phyloP scores from a whole-genome alignment of 2,797 vertebrate genomes.

The Enteromius viviparus region DNA sequence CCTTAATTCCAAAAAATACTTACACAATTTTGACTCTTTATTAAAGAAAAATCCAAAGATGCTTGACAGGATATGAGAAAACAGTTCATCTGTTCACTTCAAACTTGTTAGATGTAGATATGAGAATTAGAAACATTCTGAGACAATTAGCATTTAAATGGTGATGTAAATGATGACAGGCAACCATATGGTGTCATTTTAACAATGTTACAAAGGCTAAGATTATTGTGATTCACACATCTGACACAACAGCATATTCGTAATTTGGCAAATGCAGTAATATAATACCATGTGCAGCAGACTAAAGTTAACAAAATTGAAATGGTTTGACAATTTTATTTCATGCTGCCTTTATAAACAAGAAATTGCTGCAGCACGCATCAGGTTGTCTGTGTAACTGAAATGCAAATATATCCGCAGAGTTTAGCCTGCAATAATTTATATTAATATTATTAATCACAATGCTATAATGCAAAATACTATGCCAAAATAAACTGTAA shows the following conservation, averaged over 20 bases:
- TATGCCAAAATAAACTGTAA: no score
- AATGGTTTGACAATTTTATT: neutral
- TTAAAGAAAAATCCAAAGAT: neutral
- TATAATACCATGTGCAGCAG: neutral
- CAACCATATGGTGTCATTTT: slow-evolving; percentile 40
- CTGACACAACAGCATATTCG: neutral
- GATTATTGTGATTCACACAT: slow-evolving; percentile 37
- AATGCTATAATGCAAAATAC: no score
- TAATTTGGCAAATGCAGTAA: no score
- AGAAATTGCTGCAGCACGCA: neutral
- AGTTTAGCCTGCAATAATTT: no score
- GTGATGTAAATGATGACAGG: slow-evolving; percentile 30
- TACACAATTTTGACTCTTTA: neutral
- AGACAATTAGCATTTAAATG: neutral
- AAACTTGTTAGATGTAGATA: neutral
- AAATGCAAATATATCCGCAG: no score
- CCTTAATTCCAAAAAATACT: neutral
- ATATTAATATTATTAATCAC: no score
- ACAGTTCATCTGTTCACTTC: neutral
- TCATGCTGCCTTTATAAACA: neutral
- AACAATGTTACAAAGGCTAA: slow-evolving; percentile 30
- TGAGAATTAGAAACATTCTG: neutral
- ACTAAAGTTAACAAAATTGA: neutral
- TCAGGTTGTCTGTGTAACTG: neutral
- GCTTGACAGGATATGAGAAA: no score